phyloP scores from a whole-genome alignment of 2,888 invertebrate genomes.

The Hesperia comma region DNA sequence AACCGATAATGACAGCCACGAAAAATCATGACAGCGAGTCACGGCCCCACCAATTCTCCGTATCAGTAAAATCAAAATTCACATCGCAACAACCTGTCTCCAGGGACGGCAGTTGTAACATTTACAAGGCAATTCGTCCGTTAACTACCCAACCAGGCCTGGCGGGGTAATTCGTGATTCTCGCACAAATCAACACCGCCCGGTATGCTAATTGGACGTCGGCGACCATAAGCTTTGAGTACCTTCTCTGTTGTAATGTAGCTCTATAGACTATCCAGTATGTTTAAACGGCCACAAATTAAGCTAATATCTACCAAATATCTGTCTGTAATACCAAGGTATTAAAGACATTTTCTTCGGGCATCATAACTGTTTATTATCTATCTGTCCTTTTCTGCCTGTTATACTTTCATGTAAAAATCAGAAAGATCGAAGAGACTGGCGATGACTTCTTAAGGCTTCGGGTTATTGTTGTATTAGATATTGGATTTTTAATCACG shows the following conservation, averaged over 20 bases:
- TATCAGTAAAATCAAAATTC: conserved; percentile 4
- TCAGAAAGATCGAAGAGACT: too few species aligned
- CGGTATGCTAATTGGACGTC: conserved; percentile 4
- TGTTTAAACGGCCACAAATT: too few species aligned
- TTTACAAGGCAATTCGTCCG: conserved; percentile 11
- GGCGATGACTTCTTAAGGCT: too few species aligned
- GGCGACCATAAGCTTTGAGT: conserved; percentile 7
- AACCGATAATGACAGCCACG: not conserved
- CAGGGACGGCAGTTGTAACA: not conserved
- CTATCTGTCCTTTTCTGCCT: too few species aligned
- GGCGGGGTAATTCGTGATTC: conserved; percentile 10
- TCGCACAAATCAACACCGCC: conserved; percentile 6
- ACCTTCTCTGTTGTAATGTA: not conserved
- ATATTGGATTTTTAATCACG: too few species aligned
- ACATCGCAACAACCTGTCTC: conserved; percentile 1
- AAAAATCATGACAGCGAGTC: not conserved
- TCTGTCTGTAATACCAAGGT: too few species aligned
- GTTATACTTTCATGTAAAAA: too few species aligned
- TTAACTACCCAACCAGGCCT: not conserved
- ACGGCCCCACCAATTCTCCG: not conserved
- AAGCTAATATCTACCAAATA: too few species aligned
- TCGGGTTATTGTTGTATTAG: too few species aligned
- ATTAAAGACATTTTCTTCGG: too few species aligned
- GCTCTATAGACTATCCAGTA: too few species aligned
- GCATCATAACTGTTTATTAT: too few species aligned